A percentile compares a stretch with the other conserved stretches of the same genome.
phyloP scores from a whole-genome alignment of 1,140 invertebrate genomes.

The Drosophila arawakana region DNA sequence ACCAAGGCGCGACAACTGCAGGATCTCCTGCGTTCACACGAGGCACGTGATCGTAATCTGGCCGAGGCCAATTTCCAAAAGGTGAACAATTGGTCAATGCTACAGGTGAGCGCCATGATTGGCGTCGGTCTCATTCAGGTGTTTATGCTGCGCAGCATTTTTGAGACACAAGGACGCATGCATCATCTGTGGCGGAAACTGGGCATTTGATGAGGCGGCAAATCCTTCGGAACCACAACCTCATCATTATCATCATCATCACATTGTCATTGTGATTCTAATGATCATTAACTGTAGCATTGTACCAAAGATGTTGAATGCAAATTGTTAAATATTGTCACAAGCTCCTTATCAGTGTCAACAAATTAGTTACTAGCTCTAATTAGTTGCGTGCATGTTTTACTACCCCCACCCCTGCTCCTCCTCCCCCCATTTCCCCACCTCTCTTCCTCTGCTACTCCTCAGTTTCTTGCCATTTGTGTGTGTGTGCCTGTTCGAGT shows the following conservation, averaged over 20 bases:
- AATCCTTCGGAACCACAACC: neutral
- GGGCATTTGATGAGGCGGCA: conserved; percentile 66
- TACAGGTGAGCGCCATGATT: conserved; percentile 90
- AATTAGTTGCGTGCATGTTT: conserved; percentile 11
- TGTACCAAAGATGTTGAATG: conserved; percentile 65
- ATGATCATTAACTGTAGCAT: conserved; percentile 14
- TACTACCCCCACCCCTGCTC: neutral
- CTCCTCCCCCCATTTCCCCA: neutral
- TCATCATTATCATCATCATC: neutral
- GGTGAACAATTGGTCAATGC: conserved; percentile 90
- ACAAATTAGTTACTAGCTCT: conserved; percentile 25
- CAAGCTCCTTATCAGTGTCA: conserved; percentile 23
- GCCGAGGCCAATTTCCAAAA: conserved; percentile 90
- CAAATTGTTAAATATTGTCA: conserved; percentile 43
- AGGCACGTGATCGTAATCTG: conserved; percentile 91
- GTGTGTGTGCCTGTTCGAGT: neutral
- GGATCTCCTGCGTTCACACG: conserved; percentile 89
- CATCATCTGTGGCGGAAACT: conserved; percentile 86
- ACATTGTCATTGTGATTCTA: neutral
- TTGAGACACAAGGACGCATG: conserved; percentile 87
- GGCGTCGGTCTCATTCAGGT: conserved; percentile 89
- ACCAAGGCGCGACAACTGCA: conserved; percentile 89
- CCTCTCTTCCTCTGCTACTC: neutral
- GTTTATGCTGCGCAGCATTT: conserved; percentile 88
- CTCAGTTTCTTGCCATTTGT: neutral